A percentile compares a stretch with the other conserved stretches of the same genome.
These are phyloP conservation scores for Pachycephus smyrnensis DNA, from an alignment of 2,888 invertebrate genomes.

Conservation along the genomic window DNA sequence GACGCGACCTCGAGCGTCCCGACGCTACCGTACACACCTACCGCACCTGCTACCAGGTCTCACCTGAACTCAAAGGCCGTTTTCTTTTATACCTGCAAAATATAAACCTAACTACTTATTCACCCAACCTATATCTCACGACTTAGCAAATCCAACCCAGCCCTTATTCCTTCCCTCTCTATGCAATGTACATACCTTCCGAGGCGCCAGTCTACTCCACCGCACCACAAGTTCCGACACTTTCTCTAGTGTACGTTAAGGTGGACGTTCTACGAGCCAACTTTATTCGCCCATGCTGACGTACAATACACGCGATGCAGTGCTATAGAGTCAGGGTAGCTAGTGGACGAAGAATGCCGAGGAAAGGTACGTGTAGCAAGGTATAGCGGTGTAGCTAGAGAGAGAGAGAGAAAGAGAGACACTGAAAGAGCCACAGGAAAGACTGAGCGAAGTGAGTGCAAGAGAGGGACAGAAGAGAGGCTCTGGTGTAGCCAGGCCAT, in stretches of 20 bases:
- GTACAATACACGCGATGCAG: slow-evolving; percentile 50
- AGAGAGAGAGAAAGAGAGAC: slow-evolving; percentile 31
- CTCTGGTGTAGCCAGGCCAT: slow-evolving; percentile 55
- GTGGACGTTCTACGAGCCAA: slow-evolving; percentile 34
- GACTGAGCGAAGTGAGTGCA: slow-evolving; percentile 23
- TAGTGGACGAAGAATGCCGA: slow-evolving; percentile 23
- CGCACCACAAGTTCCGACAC: neutral
- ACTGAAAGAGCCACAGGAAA: slow-evolving; percentile 25
- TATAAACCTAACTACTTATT: neutral
- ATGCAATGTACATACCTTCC: neutral
- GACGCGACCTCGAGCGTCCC: slow-evolving; percentile 24
- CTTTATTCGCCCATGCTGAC: slow-evolving; percentile 47
- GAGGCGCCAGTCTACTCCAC: slow-evolving; percentile 34
- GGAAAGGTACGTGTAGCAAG: neutral
- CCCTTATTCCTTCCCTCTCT: neutral
- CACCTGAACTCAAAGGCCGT: neutral
- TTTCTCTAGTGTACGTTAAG: neutral
- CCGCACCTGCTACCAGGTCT: neutral
- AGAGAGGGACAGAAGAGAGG: slow-evolving; percentile 27
- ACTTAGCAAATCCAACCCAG: neutral
- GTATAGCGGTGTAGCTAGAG: slow-evolving; percentile 24
- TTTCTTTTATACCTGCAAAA: neutral
- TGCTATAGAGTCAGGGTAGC: slow-evolving; percentile 29
- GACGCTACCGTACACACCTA: slow-evolving; percentile 11
- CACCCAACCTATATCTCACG: neutral